phyloP scores from a whole-genome alignment of 2,888 invertebrate genomes.

The Cremastinae sp. region DNA sequence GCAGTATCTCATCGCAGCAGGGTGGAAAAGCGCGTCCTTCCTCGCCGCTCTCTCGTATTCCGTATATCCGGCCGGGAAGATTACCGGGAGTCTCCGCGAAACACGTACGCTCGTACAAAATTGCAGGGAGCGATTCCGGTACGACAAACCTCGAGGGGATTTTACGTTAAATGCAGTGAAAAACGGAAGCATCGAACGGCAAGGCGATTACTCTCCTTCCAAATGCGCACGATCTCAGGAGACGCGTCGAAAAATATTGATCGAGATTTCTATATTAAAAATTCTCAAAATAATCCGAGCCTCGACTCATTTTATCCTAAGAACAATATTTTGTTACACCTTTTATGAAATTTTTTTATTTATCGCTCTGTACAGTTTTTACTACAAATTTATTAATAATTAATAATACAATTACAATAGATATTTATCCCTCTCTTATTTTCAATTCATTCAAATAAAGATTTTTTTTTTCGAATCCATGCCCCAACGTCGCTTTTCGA shows the following conservation, averaged over 20 bases:
- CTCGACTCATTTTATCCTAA: not conserved
- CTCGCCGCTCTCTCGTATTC: constrained; percentile 1
- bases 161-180: too few species aligned
- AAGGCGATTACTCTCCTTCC: not conserved
- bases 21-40: constrained; percentile 7
- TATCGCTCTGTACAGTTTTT: constrained; percentile 77
- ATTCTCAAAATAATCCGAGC: too few species aligned
- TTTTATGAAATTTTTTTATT: constrained; percentile 75
- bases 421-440: constrained; percentile 61
- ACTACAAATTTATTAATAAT: constrained; percentile 63
- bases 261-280: too few species aligned
- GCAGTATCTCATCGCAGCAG: constrained; percentile 41
- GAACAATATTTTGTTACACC: not conserved
- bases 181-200: too few species aligned
- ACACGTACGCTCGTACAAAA: not conserved
- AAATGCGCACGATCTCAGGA: not conserved
- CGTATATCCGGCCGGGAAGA: constrained; percentile 30
- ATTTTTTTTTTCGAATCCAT: constrained; percentile 60
- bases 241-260: too few species aligned
- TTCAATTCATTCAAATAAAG: constrained; percentile 68
- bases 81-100: constrained; percentile 33
- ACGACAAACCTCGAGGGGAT: not conserved
- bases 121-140: not conserved
- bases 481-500: constrained; percentile 53
- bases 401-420: constrained; percentile 59